Evolutionary conservation across 2,888 invertebrate genomes (phyloP).

Genomic region (Drosophila macrospina): DNA sequence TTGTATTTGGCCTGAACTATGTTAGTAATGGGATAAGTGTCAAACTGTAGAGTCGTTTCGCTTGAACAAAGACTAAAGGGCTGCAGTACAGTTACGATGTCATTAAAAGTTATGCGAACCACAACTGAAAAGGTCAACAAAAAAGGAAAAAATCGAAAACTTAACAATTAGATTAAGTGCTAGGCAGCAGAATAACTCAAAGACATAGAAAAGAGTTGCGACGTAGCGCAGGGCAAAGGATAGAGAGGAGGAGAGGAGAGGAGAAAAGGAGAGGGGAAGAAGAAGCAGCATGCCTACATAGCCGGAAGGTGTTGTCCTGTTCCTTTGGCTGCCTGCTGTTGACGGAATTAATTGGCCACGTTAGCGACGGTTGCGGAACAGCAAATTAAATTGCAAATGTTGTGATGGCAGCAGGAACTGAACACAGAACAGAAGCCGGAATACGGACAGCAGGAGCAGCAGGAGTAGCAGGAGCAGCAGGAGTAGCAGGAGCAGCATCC

Average conservation of each 20-base stretch:
- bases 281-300: not conserved
- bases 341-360: constrained; percentile 76
- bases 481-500: not conserved
- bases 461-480: not conserved
- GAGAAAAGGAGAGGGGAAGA: not conserved
- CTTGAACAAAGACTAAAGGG: constrained; percentile 6
- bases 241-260: not conserved
- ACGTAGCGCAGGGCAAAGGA: constrained; percentile 26
- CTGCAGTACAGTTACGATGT: not conserved
- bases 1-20: no score
- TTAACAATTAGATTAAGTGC: constrained; percentile 52
- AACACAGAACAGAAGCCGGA: not conserved
- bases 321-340: constrained; percentile 51
- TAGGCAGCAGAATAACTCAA: constrained; percentile 5
- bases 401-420: constrained; percentile 11
- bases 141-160: constrained; percentile 38
- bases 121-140: constrained; percentile 40
- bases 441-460: not conserved
- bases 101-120: constrained; percentile 49
- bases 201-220: constrained; percentile 24
- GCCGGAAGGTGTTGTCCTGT: constrained; percentile 43
- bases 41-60: not conserved
- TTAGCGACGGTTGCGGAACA: constrained; percentile 54
- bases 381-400: constrained; percentile 66
- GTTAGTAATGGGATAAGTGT: no score